Percentiles rank a stretch among this genome's conserved stretches.
These are phyloP conservation scores for Mola mola DNA, from an alignment of 2,113 vertebrate genomes.

Conservation along the genomic window DNA sequence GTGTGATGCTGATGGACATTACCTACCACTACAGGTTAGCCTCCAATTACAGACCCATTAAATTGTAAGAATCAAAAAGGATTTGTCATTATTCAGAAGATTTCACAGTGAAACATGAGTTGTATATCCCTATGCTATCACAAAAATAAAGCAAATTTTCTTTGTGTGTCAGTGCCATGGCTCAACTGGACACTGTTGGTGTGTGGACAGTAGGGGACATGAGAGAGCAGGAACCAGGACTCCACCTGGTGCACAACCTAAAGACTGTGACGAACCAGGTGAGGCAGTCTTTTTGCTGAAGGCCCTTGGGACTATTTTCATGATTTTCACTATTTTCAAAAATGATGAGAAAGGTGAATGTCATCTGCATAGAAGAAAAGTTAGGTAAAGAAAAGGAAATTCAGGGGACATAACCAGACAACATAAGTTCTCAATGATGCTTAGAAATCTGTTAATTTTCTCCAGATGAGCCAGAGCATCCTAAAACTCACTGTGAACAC, in stretches of 20 bases:
- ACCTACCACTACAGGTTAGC: constrained; percentile 74
- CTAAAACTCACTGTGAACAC: constrained; percentile 77
- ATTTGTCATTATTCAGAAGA: no score
- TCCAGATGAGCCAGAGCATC: constrained; percentile 34
- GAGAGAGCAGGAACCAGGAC: constrained; percentile 84
- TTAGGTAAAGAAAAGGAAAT: no score
- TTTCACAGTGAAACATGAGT: no score
- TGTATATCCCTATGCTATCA: no score
- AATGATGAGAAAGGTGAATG: no score
- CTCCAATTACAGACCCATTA: background rate
- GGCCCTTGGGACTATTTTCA: no score
- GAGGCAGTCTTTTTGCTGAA: no score
- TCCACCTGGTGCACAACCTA: constrained; percentile 51
- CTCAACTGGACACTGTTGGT: constrained; percentile 87
- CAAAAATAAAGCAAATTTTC: background rate
- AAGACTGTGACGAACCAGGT: constrained; percentile 82
- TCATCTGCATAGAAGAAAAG: no score
- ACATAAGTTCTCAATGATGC: no score
- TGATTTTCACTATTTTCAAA: no score
- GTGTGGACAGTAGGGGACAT: constrained; percentile 80
- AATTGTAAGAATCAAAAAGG: no score
- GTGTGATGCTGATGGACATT: constrained; percentile 84
- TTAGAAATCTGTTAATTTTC: background rate
- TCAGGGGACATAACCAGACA: no score
- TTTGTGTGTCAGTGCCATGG: constrained; percentile 77